phyloP scores from a whole-genome alignment of 2,113 vertebrate species.

The Periophthalmus modestus region DNA sequence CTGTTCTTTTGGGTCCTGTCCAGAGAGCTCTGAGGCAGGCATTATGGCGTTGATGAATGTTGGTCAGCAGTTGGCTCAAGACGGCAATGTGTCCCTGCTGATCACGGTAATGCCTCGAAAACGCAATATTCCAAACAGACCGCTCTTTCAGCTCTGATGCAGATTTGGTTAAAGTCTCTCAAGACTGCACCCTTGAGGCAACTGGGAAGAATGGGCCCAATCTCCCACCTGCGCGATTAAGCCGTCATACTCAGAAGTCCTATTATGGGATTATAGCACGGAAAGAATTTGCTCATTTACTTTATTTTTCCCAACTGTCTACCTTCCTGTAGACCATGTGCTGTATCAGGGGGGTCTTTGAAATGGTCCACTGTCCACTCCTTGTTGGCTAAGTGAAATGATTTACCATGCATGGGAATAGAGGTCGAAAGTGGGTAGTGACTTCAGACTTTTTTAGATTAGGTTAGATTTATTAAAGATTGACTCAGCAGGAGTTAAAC shows the following conservation, averaged over 20 bases:
- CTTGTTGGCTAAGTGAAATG: too few relatives aligned
- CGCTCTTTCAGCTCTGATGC: not conserved
- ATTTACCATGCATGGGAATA: too few relatives aligned
- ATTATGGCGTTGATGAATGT: slow-evolving; percentile 14
- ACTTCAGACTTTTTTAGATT: too few relatives aligned
- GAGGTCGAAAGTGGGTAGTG: too few relatives aligned
- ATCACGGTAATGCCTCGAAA: slow-evolving; percentile 4
- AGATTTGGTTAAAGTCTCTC: not conserved
- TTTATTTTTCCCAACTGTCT: too few relatives aligned
- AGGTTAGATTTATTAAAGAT: too few relatives aligned
- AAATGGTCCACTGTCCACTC: too few relatives aligned
- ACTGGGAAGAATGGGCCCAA: not conserved
- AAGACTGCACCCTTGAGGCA: not conserved
- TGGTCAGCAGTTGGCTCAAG: slow-evolving; percentile 14
- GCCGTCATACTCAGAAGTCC: not conserved
- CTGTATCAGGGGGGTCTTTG: too few relatives aligned
- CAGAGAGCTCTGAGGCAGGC: not conserved
- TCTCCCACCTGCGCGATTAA: not conserved
- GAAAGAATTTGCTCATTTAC: not conserved
- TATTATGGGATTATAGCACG: not conserved
- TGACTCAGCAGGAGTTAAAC: too few relatives aligned
- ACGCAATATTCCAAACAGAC: slow-evolving; percentile 2
- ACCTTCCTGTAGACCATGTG: too few relatives aligned
- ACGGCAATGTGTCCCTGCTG: slow-evolving; percentile 6
- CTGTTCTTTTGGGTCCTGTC: slow-evolving; percentile 4